Percentiles rank a stretch among this genome's conserved stretches.
Evolutionary conservation across 1,140 invertebrate species (phyloP).

Genomic region (Wiebesia pumilae): DNA sequence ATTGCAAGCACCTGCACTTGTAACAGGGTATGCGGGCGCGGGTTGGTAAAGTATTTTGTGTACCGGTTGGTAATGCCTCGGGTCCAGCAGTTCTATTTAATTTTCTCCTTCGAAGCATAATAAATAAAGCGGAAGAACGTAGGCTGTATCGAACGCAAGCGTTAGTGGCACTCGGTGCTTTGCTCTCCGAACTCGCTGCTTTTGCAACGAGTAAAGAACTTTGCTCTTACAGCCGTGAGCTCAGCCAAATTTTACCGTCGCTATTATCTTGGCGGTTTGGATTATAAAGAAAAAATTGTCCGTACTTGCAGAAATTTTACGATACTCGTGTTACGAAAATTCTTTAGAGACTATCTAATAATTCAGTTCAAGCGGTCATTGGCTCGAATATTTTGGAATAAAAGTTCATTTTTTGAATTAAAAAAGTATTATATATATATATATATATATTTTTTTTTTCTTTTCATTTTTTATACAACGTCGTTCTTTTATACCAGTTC

Average conservation of each 20-base stretch:
- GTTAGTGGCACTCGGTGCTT: not conserved
- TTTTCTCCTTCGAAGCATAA: not conserved
- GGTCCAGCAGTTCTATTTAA: conserved; percentile 8
- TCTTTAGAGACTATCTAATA: conserved; percentile 6
- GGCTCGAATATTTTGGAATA: not conserved
- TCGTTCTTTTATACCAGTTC: too few relatives aligned
- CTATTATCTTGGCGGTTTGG: conserved; percentile 1
- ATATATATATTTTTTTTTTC: too few relatives aligned
- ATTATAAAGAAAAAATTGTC: conserved; percentile 15
- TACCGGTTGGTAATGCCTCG: not conserved
- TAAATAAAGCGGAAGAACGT: conserved; percentile 19
- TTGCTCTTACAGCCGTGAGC: not conserved
- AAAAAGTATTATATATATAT: not conserved
- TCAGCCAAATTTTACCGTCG: conserved; percentile 41
- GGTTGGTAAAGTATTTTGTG: too few relatives aligned
- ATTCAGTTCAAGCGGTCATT: not conserved
- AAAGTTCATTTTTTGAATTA: not conserved
- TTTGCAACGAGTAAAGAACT: not conserved
- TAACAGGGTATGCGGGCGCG: not conserved
- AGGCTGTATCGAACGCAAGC: conserved; percentile 16
- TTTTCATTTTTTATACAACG: not conserved
- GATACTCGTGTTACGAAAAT: conserved; percentile 1
- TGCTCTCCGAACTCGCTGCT: not conserved
- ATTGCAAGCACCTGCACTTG: too few relatives aligned
- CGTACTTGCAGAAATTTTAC: conserved; percentile 22